Percentiles rank a stretch among this genome's conserved stretches.
Evolutionary conservation across 1,140 invertebrate genomes (phyloP).

Genomic region (Copidosoma floridanum): DNA sequence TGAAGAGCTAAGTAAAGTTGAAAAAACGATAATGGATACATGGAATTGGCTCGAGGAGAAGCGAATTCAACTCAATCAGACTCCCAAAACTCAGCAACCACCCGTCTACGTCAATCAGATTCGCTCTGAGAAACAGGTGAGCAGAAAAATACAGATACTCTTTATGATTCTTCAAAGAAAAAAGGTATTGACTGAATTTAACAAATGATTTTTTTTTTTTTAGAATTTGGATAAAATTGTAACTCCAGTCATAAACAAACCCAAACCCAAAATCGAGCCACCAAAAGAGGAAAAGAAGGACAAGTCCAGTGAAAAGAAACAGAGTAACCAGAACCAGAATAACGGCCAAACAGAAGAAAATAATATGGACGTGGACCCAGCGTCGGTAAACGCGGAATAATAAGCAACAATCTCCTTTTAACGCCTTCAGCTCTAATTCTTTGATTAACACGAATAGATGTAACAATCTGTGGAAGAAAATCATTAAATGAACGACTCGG

Average conservation of each 20-base stretch:
- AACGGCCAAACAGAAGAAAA: conserved; percentile 60
- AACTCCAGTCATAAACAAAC: conserved; percentile 77
- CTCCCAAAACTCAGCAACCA: conserved; percentile 66
- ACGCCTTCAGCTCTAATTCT: not conserved
- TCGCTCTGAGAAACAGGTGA: conserved; percentile 68
- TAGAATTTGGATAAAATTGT: conserved; percentile 51
- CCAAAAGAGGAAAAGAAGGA: conserved; percentile 47
- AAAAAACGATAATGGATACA: conserved; percentile 59
- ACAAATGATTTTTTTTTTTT: not conserved
- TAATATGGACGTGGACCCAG: conserved; percentile 57
- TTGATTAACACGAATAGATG: conserved; percentile 19
- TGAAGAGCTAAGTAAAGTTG: conserved; percentile 74
- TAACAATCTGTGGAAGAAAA: not conserved
- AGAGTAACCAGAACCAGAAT: conserved; percentile 43
- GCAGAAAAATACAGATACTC: not conserved
- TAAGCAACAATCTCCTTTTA: not conserved
- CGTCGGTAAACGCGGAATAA: conserved; percentile 2
- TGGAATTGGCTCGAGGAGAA: conserved; percentile 73
- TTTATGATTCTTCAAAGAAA: no score
- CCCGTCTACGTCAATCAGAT: conserved; percentile 77
- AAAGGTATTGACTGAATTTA: not conserved
- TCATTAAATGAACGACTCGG: conserved; percentile 9
- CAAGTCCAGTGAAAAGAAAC: conserved; percentile 36
- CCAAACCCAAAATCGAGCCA: conserved; percentile 71
- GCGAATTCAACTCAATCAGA: conserved; percentile 61